phyloP scores from a whole-genome alignment of 2,888 invertebrate genomes.

The Neoitamus cyanurus region DNA sequence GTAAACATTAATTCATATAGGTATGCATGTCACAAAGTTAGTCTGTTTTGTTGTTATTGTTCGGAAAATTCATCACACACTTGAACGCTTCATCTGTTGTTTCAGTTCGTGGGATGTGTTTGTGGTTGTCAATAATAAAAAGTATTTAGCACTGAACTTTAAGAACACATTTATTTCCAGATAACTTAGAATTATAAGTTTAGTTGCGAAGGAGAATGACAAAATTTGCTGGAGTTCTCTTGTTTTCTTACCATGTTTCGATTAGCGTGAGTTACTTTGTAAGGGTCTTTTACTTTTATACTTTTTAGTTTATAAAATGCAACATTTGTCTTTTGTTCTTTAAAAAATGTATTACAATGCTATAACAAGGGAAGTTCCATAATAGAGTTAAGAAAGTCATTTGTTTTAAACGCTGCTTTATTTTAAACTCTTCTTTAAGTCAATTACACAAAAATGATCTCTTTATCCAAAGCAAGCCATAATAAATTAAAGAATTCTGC shows the following conservation, averaged over 20 bases:
- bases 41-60: not conserved
- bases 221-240: not conserved
- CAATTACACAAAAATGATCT: conserved; percentile 22
- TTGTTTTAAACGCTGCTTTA: conserved; percentile 18
- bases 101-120: not conserved
- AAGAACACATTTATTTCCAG: conserved; percentile 18
- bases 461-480: conserved; percentile 24
- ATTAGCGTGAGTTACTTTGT: conserved; percentile 20
- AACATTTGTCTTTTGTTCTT: conserved; percentile 37
- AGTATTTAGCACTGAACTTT: conserved; percentile 12
- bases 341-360: conserved; percentile 41
- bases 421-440: conserved; percentile 16
- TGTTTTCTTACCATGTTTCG: conserved; percentile 6
- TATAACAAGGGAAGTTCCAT: conserved; percentile 20
- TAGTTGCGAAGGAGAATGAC: not conserved
- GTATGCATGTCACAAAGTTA: not conserved
- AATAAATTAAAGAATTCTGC: conserved; percentile 14
- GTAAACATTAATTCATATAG: not conserved
- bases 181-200: conserved; percentile 3
- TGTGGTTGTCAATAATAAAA: conserved; percentile 3
- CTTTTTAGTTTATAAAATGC: conserved; percentile 30
- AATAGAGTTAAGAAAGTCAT: conserved; percentile 38
- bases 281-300: conserved; percentile 39
- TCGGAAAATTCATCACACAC: not conserved
- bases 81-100: not conserved